phyloP scores from a whole-genome alignment of 2,113 vertebrate genomes.

The Piaya cayana region DNA sequence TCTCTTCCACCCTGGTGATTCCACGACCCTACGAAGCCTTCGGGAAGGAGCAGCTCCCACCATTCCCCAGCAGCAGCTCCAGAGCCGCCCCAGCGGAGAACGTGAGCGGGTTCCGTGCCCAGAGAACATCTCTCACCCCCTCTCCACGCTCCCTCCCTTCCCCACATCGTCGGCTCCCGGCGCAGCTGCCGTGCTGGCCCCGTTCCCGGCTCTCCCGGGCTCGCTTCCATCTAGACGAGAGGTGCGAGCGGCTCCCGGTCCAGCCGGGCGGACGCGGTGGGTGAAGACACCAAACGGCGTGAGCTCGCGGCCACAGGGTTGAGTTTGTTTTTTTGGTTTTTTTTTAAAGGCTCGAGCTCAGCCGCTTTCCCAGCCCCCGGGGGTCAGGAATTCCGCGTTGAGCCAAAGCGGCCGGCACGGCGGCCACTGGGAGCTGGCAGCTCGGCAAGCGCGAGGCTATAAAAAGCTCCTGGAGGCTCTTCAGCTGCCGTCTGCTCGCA shows the following conservation, averaged over 20 bases:
- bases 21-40: too few species aligned
- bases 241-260: neutral
- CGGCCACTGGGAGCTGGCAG: neutral
- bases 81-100: neutral
- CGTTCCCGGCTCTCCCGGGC: too few species aligned
- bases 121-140: neutral
- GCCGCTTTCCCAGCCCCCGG: neutral
- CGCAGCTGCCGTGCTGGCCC: neutral
- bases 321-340: slow-evolving; percentile 3
- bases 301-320: too few species aligned
- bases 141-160: neutral
- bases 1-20: too few species aligned
- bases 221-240: neutral
- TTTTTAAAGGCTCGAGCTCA: slow-evolving; percentile 6
- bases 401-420: neutral
- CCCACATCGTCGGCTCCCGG: neutral
- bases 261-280: too few species aligned
- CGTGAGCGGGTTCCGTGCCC: neutral
- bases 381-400: neutral
- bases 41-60: too few species aligned
- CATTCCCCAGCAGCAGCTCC: neutral
- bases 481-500: neutral
- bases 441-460: neutral
- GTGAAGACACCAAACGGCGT: too few species aligned
- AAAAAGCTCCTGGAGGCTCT: neutral